Evolutionary conservation across 2,113 vertebrate genomes (phyloP).

Genomic region (Labeo catla): DNA sequence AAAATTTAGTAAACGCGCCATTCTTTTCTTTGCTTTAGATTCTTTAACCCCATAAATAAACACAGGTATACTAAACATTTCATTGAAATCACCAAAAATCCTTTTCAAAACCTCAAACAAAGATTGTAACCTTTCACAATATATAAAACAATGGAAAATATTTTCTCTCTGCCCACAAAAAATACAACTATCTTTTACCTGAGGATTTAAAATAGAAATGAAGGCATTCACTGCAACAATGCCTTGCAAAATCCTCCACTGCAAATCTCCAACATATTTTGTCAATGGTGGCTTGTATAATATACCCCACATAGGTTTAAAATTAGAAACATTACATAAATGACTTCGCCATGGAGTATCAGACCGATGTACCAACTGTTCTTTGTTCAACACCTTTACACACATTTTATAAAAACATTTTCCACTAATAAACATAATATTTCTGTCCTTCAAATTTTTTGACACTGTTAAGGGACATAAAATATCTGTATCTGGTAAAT

Average conservation of each 20-base stretch:
- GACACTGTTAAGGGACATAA: neutral
- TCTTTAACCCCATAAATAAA: neutral
- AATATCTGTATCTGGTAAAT: neutral
- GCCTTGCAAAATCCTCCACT: too few species aligned
- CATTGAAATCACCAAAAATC: neutral
- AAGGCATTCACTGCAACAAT: too few species aligned
- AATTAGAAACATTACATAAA: too few species aligned
- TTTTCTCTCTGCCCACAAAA: neutral
- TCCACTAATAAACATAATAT: too few species aligned
- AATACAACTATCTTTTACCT: neutral
- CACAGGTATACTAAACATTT: neutral
- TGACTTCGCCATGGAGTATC: too few species aligned
- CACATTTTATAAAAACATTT: too few species aligned
- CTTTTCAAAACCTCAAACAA: neutral
- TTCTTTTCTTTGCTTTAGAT: neutral
- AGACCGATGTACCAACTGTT: too few species aligned
- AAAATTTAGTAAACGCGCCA: neutral
- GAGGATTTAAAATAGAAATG: neutral
- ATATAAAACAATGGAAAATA: neutral
- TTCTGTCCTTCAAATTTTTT: neutral
- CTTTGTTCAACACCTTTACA: too few species aligned
- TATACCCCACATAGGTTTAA: neutral
- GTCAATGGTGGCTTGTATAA: too few species aligned
- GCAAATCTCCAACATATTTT: too few species aligned
- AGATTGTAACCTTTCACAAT: neutral